These are phyloP conservation scores for Eilema caniola DNA, from an alignment of 2,888 invertebrate genomes.

Conservation along the genomic window DNA sequence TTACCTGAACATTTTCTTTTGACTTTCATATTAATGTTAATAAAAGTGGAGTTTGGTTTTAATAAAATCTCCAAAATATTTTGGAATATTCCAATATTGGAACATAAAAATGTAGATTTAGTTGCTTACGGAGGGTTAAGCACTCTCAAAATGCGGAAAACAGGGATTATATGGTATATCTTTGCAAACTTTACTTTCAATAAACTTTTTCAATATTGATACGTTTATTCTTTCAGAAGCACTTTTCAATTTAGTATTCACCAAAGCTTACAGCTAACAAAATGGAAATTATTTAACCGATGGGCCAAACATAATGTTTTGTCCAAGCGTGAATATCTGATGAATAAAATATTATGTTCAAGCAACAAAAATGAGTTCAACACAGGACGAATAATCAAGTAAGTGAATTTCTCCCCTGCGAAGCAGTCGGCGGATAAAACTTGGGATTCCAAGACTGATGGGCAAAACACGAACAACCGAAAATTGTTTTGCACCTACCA, in stretches of 20 bases:
- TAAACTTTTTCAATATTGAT: slow-evolving; percentile 1
- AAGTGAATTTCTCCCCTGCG: slow-evolving; percentile 40
- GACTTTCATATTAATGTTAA: slow-evolving; percentile 12
- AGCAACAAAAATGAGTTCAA: slow-evolving; percentile 54
- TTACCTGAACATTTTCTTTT: slow-evolving; percentile 40
- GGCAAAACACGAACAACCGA: slow-evolving; percentile 47
- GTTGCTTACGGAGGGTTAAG: not conserved
- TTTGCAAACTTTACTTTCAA: not conserved
- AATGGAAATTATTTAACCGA: slow-evolving; percentile 29
- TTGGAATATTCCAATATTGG: not conserved
- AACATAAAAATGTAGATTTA: slow-evolving; percentile 3
- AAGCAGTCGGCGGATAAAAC: slow-evolving; percentile 35
- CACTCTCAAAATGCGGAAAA: not conserved
- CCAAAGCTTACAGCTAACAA: slow-evolving; percentile 16
- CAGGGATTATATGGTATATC: not conserved
- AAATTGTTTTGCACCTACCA: slow-evolving; percentile 50
- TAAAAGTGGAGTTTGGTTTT: slow-evolving; percentile 18
- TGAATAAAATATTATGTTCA: slow-evolving; percentile 49
- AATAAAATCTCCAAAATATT: slow-evolving; percentile 10
- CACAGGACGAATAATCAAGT: slow-evolving; percentile 51
- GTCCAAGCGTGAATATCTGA: slow-evolving; percentile 50
- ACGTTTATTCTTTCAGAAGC: slow-evolving; percentile 3
- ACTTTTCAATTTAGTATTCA: slow-evolving; percentile 18
- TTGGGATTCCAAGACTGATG: slow-evolving; percentile 47
- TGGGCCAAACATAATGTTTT: slow-evolving; percentile 33